Evolutionary conservation across 1,140 invertebrate genomes (phyloP), one percentile per base, ranked within the genome.

Genomic region (Bombus turneri): DNA sequence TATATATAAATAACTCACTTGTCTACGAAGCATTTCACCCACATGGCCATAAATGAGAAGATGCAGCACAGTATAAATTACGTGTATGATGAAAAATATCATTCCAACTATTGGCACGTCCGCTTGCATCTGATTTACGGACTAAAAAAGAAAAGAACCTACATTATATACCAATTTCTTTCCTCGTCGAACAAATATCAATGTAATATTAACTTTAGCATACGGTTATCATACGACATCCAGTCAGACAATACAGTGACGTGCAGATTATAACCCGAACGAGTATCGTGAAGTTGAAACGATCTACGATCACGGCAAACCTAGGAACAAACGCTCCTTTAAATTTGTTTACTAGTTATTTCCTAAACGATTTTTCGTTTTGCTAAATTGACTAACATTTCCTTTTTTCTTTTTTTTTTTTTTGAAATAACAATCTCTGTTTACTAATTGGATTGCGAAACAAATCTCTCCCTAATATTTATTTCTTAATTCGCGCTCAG

Each of bases 241-340:
- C 88, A 62, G 89, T 90, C 41, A 93, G 47, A 72, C 91, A 92
- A 43, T 93, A 78, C 59, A 79, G 84, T 4, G 86, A 28, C 5
- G 89, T 87, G 39, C 77, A 86, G 22, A 83, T 79, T 37, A 91
- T 8, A 34, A 87, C 81, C 72, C 91, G 90, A 3, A 83, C 39
- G 0, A 93, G 73, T 31, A 91, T 76, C 41, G 84, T 90, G 0
- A 88, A 8, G 71, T 92, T 91, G 71, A 93, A 93, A 68, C 94
- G 95, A 8, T 82, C 64, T 90, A 96, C 90, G 10, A 93, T 81
- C 5, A 69, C 75, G 0, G 93, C 91, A 0, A 94, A 91, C 9
- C 93, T 89, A 91, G 89, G 92, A 87, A 94, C 92, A 43, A 59
- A n/a, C 5, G 1, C 18, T 62, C 15, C 53, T 4, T 59, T n/a